These are phyloP conservation scores for Caenorhabditis remanei DNA, from an alignment of 1,140 invertebrate species.

Conservation along the genomic window DNA sequence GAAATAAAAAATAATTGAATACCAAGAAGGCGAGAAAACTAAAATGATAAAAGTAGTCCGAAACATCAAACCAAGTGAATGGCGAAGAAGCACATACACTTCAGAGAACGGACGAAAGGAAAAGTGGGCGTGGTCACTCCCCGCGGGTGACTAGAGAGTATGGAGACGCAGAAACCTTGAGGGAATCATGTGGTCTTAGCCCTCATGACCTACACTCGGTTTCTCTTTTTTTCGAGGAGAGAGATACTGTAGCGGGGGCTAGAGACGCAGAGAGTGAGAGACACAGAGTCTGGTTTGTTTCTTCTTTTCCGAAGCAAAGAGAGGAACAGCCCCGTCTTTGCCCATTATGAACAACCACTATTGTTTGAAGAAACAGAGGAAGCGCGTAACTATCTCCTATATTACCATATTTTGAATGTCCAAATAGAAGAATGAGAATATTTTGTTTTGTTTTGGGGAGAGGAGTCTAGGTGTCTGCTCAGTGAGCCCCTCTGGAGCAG, in stretches of 20 bases:
- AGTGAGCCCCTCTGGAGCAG: no score
- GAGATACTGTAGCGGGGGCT: background rate
- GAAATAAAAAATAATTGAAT: background rate
- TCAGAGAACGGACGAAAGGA: slow-evolving; percentile 32
- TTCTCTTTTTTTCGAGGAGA: background rate
- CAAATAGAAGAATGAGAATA: no score
- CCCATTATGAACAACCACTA: background rate
- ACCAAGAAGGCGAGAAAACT: background rate
- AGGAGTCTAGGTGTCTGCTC: no score
- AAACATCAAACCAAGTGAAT: background rate
- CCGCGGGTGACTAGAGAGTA: background rate
- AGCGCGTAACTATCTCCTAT: no score
- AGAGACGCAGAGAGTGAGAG: background rate
- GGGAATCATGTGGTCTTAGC: slow-evolving; percentile 30
- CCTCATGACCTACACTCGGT: slow-evolving; percentile 34
- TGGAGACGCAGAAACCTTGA: background rate
- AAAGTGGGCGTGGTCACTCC: slow-evolving; percentile 7
- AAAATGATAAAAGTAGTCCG: background rate
- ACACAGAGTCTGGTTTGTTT: slow-evolving; percentile 10
- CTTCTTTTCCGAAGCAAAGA: background rate
- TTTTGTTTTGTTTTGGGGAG: no score
- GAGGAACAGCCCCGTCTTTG: background rate
- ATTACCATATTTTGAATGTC: no score
- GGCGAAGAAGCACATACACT: background rate
- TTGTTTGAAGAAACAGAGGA: no score